Conservation (phyloP, 2,888 invertebrate genomes). For the Tachystola acroxantha region DNA sequence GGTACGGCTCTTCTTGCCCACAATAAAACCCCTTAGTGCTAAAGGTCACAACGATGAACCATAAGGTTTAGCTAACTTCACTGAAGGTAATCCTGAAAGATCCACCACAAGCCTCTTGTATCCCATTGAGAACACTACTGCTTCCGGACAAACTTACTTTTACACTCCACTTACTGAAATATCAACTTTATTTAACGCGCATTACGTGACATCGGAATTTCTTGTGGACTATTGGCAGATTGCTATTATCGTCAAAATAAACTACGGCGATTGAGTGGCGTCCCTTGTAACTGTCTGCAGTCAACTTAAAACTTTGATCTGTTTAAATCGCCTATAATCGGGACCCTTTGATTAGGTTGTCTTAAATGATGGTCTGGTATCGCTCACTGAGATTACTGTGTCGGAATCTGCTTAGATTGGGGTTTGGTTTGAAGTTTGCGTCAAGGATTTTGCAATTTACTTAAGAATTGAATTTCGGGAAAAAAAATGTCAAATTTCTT, state of each 20-base stretch:
- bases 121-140: constrained; percentile 23
- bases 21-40: constrained; percentile 1
- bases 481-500: no score
- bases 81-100: constrained; percentile 33
- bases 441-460: no score
- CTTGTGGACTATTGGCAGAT: neutral
- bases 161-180: constrained; percentile 2
- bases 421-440: no score
- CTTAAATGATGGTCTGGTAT: neutral
- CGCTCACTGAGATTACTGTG: neutral
- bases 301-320: constrained; percentile 35
- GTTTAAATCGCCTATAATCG: constrained; percentile 24
- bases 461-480: no score
- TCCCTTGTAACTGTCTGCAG: constrained; percentile 18
- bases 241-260: constrained; percentile 24
- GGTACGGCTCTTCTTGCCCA: no score
- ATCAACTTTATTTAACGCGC: constrained; percentile 6
- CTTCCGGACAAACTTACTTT: constrained; percentile 12
- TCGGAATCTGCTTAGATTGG: neutral
- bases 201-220: neutral
- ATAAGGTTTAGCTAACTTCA: constrained; percentile 27
- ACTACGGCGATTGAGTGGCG: constrained; percentile 17
- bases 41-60: constrained; percentile 20
- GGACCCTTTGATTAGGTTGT: constrained; percentile 23
- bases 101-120: constrained; percentile 35